A percentile compares a stretch with the other conserved stretches of the same genome.
Evolutionary conservation across 2,113 vertebrate genomes (phyloP).

Genomic region (Grallaria varia): DNA sequence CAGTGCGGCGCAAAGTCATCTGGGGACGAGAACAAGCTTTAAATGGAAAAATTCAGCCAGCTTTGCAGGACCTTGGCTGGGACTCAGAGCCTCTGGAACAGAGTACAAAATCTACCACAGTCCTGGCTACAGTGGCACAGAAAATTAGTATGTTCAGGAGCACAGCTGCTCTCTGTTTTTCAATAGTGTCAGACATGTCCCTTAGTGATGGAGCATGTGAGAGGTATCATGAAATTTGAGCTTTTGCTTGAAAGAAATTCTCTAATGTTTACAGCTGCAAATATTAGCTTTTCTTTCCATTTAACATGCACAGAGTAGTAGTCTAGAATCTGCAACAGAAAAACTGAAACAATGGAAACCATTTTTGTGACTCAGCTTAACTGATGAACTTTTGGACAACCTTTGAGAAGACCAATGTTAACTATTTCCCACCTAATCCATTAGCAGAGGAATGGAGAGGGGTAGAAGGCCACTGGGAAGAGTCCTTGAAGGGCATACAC

Average conservation of each 20-base stretch:
- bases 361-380: neutral
- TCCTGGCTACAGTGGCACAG: neutral
- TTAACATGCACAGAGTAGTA: neutral
- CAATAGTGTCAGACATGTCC: neutral
- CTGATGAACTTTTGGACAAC: neutral
- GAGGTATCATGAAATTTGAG: neutral
- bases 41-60: slow-evolving; percentile 45
- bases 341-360: neutral
- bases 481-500: neutral
- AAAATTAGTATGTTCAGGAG: slow-evolving; percentile 16
- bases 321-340: neutral
- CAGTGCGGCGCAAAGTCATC: slow-evolving; percentile 25
- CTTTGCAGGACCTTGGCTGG: slow-evolving; percentile 29
- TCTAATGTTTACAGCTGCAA: neutral
- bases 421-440: neutral
- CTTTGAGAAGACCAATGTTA: neutral
- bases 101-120: slow-evolving; percentile 11
- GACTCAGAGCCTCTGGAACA: slow-evolving; percentile 9
- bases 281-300: neutral
- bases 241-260: neutral
- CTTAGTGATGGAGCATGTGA: slow-evolving; percentile 5
- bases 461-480: neutral
- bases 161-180: slow-evolving; percentile 16
- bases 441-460: neutral
- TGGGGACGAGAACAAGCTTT: neutral